Conservation (phyloP, 2,113 vertebrate species). For the Taxidea taxus region DNA sequence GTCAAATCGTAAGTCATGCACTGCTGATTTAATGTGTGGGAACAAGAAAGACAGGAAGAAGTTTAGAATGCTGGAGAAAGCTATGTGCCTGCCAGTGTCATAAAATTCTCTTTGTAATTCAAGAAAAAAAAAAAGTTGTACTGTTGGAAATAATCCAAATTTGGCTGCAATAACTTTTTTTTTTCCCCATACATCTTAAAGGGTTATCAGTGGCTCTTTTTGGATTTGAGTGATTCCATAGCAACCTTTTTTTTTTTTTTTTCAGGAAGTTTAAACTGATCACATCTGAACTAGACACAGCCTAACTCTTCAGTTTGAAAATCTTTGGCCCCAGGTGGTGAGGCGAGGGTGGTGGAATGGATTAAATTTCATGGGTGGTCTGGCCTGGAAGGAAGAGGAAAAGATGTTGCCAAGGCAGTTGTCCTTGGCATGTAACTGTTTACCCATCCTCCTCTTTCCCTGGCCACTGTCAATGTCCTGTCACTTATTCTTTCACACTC, state of each 20-base stretch:
- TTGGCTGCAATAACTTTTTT: background rate
- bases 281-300: background rate
- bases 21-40: constrained; percentile 68
- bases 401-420: background rate
- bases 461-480: background rate
- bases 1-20: constrained; percentile 57
- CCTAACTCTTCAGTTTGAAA: background rate
- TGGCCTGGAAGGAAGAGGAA: background rate
- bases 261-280: background rate
- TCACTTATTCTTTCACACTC: background rate
- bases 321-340: background rate
- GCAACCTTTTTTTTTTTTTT: background rate
- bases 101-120: constrained; percentile 68
- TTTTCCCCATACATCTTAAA: background rate
- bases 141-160: constrained; percentile 41
- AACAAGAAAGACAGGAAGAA: constrained; percentile 68
- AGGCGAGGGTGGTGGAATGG: background rate
- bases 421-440: background rate
- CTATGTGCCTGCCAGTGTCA: constrained; percentile 42
- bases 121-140: constrained; percentile 8
- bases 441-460: background rate
- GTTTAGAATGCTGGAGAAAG: constrained; percentile 38
- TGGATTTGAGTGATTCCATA: background rate
- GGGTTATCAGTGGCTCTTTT: background rate
- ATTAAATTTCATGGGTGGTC: background rate